Conservation (phyloP, 2,888 invertebrate genomes). For the Conomelus anceps region DNA sequence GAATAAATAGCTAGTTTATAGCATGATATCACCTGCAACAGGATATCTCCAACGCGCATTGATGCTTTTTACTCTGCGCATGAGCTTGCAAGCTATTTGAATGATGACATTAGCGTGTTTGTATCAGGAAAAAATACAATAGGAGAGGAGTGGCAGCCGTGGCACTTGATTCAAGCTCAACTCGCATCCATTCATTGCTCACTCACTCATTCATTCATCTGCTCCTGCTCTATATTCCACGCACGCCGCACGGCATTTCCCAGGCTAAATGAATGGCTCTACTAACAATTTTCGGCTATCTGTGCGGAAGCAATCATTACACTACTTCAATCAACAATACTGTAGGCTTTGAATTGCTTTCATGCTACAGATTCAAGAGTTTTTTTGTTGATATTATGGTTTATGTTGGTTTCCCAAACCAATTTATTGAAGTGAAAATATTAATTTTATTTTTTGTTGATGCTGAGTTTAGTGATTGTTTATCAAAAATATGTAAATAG, state of each 20-base stretch:
- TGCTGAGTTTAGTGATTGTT: too few relatives aligned
- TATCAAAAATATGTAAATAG: too few relatives aligned
- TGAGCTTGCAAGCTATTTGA: neutral
- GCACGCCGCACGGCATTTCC: neutral
- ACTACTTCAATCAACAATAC: neutral
- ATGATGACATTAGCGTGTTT: neutral
- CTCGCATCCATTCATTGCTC: neutral
- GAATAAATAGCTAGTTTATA: neutral
- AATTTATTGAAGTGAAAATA: neutral
- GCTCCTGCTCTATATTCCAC: neutral
- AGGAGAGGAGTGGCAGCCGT: neutral
- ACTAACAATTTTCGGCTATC: neutral
- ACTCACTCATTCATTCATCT: neutral
- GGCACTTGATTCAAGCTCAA: neutral
- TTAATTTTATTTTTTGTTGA: too few relatives aligned
- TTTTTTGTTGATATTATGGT: neutral
- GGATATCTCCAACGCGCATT: too few relatives aligned
- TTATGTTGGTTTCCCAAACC: neutral
- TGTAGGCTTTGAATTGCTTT: neutral
- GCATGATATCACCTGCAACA: neutral
- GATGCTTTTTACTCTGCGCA: neutral
- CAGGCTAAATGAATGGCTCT: neutral
- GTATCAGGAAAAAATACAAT: neutral
- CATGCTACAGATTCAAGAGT: neutral
- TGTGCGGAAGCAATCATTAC: neutral